A percentile compares a stretch with the other conserved stretches of the same genome.
Evolutionary conservation across 2,113 vertebrate species (phyloP).

Genomic region (Butorides virescens): DNA sequence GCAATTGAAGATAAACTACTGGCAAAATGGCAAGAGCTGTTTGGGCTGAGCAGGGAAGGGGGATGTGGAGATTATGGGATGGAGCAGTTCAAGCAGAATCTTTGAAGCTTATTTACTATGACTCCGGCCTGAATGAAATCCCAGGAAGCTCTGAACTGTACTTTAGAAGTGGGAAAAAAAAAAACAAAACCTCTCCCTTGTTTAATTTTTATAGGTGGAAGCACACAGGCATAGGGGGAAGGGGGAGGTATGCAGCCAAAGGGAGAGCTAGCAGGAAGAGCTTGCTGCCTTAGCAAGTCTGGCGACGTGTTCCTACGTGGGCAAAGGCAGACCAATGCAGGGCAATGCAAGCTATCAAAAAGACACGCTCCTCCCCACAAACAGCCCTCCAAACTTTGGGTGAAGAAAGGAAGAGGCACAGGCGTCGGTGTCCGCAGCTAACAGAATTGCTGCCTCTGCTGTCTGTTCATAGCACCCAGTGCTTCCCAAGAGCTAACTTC

Average conservation of each 20-base stretch:
- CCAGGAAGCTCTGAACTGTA: neutral
- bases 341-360: neutral
- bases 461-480: accelerated
- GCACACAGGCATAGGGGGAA: no score
- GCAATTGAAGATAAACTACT: conserved; percentile 21
- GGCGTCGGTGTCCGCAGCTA: neutral
- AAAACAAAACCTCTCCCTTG: neutral
- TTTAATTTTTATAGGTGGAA: neutral
- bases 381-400: neutral
- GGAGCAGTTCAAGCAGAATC: neutral
- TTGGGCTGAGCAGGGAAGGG: neutral
- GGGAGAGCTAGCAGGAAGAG: neutral
- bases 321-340: neutral
- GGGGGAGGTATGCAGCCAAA: neutral
- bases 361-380: neutral
- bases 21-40: neutral
- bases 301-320: neutral
- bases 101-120: neutral
- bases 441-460: neutral
- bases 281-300: neutral
- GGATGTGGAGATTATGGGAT: neutral
- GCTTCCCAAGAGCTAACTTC: neutral
- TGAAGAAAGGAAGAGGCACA: neutral
- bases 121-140: neutral
- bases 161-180: neutral